Conservation (phyloP, 1,140 invertebrate genomes). For the Oedothorax gibbosus region DNA sequence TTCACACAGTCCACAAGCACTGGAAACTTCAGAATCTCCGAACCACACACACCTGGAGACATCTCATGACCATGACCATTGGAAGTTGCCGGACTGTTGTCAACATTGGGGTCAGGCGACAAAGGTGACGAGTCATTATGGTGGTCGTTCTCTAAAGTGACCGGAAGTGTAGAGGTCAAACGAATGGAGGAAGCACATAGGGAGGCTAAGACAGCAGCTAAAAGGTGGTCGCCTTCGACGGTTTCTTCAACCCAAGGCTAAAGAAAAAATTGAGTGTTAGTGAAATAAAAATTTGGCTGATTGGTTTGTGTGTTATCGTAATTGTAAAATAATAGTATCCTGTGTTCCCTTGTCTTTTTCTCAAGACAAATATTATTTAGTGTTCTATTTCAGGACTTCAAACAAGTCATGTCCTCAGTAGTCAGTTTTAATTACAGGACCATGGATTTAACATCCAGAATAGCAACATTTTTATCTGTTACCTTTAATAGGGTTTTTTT, state of each 20-base stretch:
- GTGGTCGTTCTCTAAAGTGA: conserved; percentile 72
- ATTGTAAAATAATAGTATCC: too few relatives aligned
- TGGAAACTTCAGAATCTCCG: conserved; percentile 81
- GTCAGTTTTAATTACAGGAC: too few relatives aligned
- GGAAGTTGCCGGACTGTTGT: conserved; percentile 33
- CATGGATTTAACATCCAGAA: too few relatives aligned
- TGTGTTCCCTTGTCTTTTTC: too few relatives aligned
- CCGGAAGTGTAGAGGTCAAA: conserved; percentile 82
- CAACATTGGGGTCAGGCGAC: conserved; percentile 10
- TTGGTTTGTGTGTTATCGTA: too few relatives aligned
- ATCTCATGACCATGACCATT: conserved; percentile 63
- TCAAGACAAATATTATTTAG: too few relatives aligned
- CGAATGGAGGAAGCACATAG: conserved; percentile 83
- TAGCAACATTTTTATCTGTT: too few relatives aligned
- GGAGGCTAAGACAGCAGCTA: conserved; percentile 84
- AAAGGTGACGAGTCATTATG: conserved; percentile 39
- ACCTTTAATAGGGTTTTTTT: too few relatives aligned
- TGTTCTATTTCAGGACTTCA: too few relatives aligned
- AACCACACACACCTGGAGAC: conserved; percentile 66
- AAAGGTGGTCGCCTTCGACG: conserved; percentile 74
- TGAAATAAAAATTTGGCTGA: too few relatives aligned
- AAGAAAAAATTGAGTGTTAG: background rate
- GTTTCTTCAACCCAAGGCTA: conserved; percentile 60
- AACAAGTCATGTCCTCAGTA: too few relatives aligned
- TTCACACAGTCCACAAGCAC: conserved; percentile 85